Evolutionary conservation across 2,888 invertebrate species (phyloP).

Genomic region (Pycnomerus fuliginosus): DNA sequence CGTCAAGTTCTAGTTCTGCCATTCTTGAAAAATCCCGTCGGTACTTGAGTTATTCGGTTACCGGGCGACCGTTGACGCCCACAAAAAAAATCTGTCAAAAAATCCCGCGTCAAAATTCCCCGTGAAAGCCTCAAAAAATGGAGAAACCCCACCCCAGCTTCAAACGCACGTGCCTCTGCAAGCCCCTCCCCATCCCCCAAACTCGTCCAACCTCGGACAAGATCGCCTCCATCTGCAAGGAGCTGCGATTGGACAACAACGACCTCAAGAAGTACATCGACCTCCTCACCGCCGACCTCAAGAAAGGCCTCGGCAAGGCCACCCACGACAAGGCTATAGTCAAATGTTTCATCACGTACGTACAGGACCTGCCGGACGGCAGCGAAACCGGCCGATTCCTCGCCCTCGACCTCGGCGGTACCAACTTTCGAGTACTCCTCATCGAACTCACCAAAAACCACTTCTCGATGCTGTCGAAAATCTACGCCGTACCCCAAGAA

Average conservation of each 20-base stretch:
- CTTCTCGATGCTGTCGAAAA: constrained; percentile 95
- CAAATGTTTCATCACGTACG: neutral
- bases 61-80: too few relatives aligned
- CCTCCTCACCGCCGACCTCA: neutral
- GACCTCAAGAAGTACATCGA: neutral
- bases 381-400: constrained; percentile 87
- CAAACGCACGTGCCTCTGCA: neutral
- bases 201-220: neutral
- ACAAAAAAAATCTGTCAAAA: too few relatives aligned
- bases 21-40: too few relatives aligned
- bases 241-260: neutral
- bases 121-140: neutral
- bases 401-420: constrained; percentile 96
- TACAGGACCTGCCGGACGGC: neutral
- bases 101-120: constrained; percentile 1
- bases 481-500: constrained; percentile 91
- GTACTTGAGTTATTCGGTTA: too few relatives aligned
- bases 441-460: constrained; percentile 83
- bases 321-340: neutral
- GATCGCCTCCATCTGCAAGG: neutral
- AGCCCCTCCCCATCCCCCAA: neutral
- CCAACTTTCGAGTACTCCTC: constrained; percentile 93
- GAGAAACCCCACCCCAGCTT: too few relatives aligned
- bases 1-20: too few relatives aligned
- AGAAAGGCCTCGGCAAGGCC: neutral